Percentiles rank a stretch among this genome's conserved stretches.
phyloP scores from a whole-genome alignment of 1,140 invertebrate genomes.

The Luehdorfia chinensis region DNA sequence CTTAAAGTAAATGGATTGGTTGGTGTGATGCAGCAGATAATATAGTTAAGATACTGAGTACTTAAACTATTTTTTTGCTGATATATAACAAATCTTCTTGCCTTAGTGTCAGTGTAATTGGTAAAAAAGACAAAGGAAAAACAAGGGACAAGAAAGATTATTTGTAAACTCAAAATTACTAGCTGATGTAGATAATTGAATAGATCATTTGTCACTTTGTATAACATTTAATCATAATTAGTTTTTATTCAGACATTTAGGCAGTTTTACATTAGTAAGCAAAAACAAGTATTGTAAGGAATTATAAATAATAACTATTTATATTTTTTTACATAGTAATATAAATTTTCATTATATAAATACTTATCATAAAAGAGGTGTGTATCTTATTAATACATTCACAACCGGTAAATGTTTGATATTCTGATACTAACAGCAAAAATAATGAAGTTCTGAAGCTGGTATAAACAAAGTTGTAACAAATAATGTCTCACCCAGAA shows the following conservation, averaged over 20 bases:
- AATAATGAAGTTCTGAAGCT: too few relatives aligned
- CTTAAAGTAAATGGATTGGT: background rate
- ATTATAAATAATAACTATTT: slow-evolving; percentile 2
- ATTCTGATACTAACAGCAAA: too few relatives aligned
- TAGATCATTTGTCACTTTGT: background rate
- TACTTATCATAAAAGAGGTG: too few relatives aligned
- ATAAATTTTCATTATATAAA: slow-evolving; percentile 9
- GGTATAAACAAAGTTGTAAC: too few relatives aligned
- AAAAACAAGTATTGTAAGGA: too few relatives aligned
- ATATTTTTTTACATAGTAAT: slow-evolving; percentile 11
- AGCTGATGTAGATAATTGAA: background rate
- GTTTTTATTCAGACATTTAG: background rate
- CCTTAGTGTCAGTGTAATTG: background rate
- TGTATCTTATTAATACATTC: background rate
- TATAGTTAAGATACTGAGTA: background rate
- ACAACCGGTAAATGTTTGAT: too few relatives aligned
- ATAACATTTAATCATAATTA: background rate
- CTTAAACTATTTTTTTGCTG: background rate
- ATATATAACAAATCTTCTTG: background rate
- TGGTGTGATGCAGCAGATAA: slow-evolving; percentile 10
- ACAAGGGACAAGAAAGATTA: too few relatives aligned
- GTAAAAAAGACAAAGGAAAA: background rate
- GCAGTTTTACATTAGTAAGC: too few relatives aligned
- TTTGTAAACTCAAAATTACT: background rate
- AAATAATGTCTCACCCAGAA: too few relatives aligned